Percentiles rank a stretch among this genome's conserved stretches.
Evolutionary conservation across 2,888 invertebrate species (phyloP).

Genomic region (Dichetophora obliterata): DNA sequence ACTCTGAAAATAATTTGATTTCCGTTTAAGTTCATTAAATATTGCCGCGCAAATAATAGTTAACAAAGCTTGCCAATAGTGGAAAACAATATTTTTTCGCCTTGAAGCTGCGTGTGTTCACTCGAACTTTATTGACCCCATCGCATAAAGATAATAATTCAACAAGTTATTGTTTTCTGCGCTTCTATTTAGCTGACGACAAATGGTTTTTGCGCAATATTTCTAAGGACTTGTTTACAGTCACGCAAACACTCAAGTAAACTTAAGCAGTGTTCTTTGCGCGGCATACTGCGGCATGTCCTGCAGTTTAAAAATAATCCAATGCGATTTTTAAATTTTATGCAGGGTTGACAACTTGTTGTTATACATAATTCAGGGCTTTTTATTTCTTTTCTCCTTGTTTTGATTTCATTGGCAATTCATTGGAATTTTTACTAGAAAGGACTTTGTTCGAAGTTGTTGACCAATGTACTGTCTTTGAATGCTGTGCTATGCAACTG

Average conservation of each 20-base stretch:
- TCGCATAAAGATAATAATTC: neutral
- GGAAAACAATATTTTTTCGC: too few relatives aligned
- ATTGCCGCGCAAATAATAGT: too few relatives aligned
- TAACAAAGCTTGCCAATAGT: too few relatives aligned
- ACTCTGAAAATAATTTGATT: too few relatives aligned
- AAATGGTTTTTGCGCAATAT: neutral
- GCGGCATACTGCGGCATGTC: neutral
- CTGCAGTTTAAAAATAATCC: slow-evolving; percentile 11
- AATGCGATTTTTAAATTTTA: neutral
- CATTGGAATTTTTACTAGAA: neutral
- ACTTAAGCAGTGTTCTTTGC: neutral
- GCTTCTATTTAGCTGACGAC: neutral
- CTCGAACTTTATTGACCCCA: neutral
- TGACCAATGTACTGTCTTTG: neutral
- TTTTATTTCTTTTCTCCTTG: neutral
- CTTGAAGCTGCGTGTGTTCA: neutral
- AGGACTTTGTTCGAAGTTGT: neutral
- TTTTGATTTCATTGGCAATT: neutral
- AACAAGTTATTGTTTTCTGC: neutral
- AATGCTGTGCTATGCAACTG: neutral
- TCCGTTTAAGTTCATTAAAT: too few relatives aligned
- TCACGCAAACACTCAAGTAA: too few relatives aligned
- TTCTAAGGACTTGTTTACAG: neutral
- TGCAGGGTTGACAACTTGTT: neutral
- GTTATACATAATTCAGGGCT: neutral